Base-by-base conservation (phyloP, 2,888 invertebrate genomes). In the Sesia bembeciformis region DNA sequence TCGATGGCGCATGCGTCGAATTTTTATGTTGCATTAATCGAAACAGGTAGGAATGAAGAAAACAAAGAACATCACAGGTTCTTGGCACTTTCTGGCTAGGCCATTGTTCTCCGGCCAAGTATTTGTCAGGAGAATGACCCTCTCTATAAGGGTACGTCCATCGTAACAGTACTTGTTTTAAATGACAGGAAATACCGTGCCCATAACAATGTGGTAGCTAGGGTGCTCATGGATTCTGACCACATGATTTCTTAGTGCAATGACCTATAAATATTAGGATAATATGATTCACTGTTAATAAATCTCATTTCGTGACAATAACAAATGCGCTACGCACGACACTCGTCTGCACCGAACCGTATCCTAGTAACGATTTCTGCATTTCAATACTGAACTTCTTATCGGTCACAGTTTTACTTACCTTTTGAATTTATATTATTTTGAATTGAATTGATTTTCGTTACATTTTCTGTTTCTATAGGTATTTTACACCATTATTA, bases 21-120 rank as follows among this genome's bases (percentile, higher is more conserved):
- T 89, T 84, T 87, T 84, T 81, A 89, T 84, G 72, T 64, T 72
- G 62, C 71, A 81, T 85, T 86, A 78, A 78, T 78, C 74, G 74
- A 71, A 60, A 62, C 67, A 67, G 63, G 67, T 66, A 64, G 63
- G 63, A 74, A 64, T 69, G 64, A 74, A 71, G 63, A 74, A 80
- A 79, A 86, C 84, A 87, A 88, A 87, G 81, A 78, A 70, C 68
- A 23, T 23, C 23, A 66, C 62, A 63, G 62, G 64, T 59, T 72
- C 79, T 72, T 74, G 73, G 72, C 80, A 74, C 76, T 80, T 77
- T 83, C 81, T 76, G 78, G 61, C 65, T 65, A 62, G 71, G 74
- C 74, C 78, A 87, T 88, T 88, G 89, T 86, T 83, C 76, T 70
- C 60, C 56, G 59, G 61, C 60, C 58, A 62, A 69, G 67, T 65